A percentile compares a stretch with the other conserved stretches of the same genome.
Evolutionary conservation across 2,113 vertebrate genomes (phyloP).

Genomic region (Etheostoma spectabile): DNA sequence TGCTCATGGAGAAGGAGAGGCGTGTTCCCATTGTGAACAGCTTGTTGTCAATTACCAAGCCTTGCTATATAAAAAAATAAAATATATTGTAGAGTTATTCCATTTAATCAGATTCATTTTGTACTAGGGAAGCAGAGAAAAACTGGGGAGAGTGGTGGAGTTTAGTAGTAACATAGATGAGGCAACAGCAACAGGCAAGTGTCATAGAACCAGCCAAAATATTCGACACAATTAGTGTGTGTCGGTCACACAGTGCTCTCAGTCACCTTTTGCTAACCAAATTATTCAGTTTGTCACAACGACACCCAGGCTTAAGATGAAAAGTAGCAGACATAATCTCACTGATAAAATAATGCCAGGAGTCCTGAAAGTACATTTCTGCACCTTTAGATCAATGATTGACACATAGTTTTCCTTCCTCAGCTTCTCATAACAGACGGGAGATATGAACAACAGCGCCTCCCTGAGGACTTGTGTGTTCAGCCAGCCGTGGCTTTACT

Average conservation of each 20-base stretch:
- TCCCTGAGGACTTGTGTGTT: conserved; percentile 52
- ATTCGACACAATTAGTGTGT: neutral
- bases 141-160: neutral
- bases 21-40: conserved; percentile 19
- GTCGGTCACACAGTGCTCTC: neutral
- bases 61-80: conserved; percentile 3
- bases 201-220: neutral
- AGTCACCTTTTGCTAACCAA: conserved; percentile 11
- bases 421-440: conserved; percentile 3
- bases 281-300: conserved; percentile 7
- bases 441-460: conserved; percentile 36
- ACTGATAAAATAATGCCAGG: conserved; percentile 12
- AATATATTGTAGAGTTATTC: conserved; percentile 1
- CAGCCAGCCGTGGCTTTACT: conserved; percentile 47
- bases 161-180: neutral
- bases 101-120: conserved; percentile 10
- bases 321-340: conserved; percentile 4
- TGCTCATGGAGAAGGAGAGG: neutral
- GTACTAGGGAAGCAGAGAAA: neutral
- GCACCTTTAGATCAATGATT: conserved; percentile 38
- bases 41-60: conserved; percentile 39
- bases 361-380: conserved; percentile 17
- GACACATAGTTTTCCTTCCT: conserved; percentile 28
- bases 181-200: neutral
- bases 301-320: neutral